These are phyloP conservation scores for Phortica magna DNA, from an alignment of 2,888 invertebrate species.

Conservation along the genomic window DNA sequence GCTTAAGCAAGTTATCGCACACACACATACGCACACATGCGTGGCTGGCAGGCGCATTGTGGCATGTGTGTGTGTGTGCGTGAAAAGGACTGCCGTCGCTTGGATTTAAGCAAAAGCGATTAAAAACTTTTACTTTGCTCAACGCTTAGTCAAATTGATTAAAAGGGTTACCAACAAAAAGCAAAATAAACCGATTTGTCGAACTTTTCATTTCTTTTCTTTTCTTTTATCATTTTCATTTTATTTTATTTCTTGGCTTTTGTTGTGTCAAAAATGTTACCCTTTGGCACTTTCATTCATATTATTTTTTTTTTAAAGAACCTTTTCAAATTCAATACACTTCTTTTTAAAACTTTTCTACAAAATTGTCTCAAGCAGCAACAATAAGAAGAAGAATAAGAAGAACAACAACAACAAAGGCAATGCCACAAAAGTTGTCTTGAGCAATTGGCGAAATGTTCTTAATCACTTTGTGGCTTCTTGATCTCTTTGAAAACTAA, in stretches of 20 bases:
- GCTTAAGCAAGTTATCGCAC: constrained; percentile 46
- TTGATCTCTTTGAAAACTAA: neutral
- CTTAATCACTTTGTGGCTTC: neutral
- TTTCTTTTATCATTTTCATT: neutral
- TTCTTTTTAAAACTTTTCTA: neutral
- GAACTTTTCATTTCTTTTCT: neutral
- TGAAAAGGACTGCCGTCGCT: no score
- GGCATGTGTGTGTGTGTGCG: no score
- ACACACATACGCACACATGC: neutral
- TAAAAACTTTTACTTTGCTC: constrained; percentile 25
- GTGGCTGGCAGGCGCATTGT: no score
- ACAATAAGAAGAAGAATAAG: no score
- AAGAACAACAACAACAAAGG: neutral
- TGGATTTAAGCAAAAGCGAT: constrained; percentile 9
- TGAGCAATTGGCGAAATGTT: no score
- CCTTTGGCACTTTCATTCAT: neutral
- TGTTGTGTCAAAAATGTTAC: neutral
- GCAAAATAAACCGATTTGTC: constrained; percentile 4
- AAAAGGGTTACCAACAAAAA: neutral
- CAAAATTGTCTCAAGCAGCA: neutral
- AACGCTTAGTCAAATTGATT: neutral
- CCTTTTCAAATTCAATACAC: neutral
- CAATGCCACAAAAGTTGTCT: neutral
- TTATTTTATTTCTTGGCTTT: neutral
- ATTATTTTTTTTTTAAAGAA: neutral